These are phyloP conservation scores for Oryctolagus cuniculus DNA, from an alignment of 2,113 vertebrate genomes.

Conservation along the genomic window DNA sequence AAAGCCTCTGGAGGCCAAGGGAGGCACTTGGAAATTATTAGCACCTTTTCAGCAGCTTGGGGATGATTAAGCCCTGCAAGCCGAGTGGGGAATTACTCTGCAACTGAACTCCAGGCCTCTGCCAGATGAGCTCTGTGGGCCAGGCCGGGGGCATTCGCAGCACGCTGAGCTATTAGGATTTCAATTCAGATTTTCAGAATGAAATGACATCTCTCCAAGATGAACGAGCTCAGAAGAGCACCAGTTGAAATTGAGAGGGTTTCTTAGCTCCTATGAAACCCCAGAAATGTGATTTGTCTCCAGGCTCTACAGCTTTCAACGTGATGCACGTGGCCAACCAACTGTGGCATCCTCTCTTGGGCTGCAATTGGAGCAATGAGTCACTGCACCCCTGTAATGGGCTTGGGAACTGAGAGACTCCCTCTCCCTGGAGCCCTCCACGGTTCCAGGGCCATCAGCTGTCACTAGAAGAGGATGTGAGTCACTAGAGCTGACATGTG, in stretches of 20 bases:
- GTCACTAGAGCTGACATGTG: constrained; percentile 72
- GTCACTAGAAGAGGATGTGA: constrained; percentile 81
- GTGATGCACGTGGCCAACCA: constrained; percentile 64
- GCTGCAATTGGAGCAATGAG: constrained; percentile 78
- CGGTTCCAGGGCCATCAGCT: constrained; percentile 74
- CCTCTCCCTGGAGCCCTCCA: constrained; percentile 78
- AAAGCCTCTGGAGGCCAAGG: background rate
- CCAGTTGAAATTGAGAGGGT: constrained; percentile 53
- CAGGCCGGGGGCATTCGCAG: background rate
- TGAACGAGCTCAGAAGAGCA: constrained; percentile 40
- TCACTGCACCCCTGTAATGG: constrained; percentile 77
- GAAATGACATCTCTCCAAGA: constrained; percentile 49
- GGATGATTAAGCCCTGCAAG: constrained; percentile 3
- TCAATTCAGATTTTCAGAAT: constrained; percentile 30
- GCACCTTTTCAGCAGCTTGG: constrained; percentile 29
- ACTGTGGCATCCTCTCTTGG: constrained; percentile 72
- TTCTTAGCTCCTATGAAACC: constrained; percentile 38
- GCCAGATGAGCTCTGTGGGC: background rate
- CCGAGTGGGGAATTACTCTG: background rate
- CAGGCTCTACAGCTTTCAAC: constrained; percentile 1
- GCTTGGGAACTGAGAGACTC: constrained; percentile 73
- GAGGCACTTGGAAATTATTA: constrained; percentile 11
- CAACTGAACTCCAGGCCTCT: background rate
- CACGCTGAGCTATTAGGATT: background rate
- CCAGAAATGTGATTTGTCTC: constrained; percentile 56